Conservation (phyloP, 1,140 invertebrate species). For the Pseudomyrmex pallidus region DNA sequence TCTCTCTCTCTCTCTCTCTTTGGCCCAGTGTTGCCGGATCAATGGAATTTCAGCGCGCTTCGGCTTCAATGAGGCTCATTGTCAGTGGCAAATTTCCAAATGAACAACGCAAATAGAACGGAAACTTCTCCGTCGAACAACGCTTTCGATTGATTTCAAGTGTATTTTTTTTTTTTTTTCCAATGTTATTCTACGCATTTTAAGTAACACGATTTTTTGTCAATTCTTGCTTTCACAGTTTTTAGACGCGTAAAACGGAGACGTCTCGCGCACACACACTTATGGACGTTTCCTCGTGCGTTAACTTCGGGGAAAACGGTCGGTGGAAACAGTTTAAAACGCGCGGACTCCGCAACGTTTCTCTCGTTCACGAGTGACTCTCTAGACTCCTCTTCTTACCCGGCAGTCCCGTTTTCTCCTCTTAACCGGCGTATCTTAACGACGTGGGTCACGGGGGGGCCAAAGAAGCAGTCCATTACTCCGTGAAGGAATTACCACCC, state of each 20-base stretch:
- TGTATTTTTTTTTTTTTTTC: too few species aligned
- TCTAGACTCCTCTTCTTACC: conserved; percentile 13
- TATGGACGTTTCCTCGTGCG: conserved; percentile 12
- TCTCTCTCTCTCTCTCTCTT: neutral
- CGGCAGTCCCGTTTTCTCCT: neutral
- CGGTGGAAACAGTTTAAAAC: conserved; percentile 34
- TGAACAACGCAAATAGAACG: neutral
- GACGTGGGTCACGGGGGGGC: conserved; percentile 69
- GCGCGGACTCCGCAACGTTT: conserved; percentile 44
- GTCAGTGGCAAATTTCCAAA: neutral
- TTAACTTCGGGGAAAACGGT: conserved; percentile 24
- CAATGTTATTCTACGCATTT: neutral
- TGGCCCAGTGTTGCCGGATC: conserved; percentile 44
- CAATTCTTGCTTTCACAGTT: too few species aligned
- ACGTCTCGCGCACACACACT: neutral
- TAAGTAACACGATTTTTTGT: neutral
- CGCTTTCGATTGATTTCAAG: neutral
- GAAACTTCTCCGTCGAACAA: neutral
- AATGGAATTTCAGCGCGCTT: conserved; percentile 15
- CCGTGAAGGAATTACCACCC: conserved; percentile 65
- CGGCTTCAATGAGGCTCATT: neutral
- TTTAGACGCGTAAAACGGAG: neutral
- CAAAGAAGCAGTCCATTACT: conserved; percentile 73
- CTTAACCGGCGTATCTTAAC: conserved; percentile 71
- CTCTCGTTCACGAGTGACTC: conserved; percentile 28